Percentiles rank a stretch among this genome's conserved stretches.
phyloP scores from a whole-genome alignment of 2,888 invertebrate species.

The Lithophane semibrunnea region DNA sequence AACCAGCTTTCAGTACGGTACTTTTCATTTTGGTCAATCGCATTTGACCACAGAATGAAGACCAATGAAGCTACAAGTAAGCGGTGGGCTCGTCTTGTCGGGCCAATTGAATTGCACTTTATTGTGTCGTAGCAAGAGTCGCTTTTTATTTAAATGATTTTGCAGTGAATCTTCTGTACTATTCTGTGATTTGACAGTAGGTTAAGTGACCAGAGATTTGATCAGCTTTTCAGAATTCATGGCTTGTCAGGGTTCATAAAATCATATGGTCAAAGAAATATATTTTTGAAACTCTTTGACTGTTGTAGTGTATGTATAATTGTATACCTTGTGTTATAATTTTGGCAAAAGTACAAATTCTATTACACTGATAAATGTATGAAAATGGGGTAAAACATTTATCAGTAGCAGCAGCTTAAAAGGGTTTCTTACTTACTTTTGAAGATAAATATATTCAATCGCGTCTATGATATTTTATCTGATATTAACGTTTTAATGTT shows the following conservation, averaged over 20 bases:
- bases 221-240: not conserved
- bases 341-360: not conserved
- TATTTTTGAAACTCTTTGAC: not conserved
- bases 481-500: slow-evolving; percentile 12
- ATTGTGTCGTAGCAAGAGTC: no score
- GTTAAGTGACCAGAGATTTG: not conserved
- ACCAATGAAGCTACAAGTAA: no score
- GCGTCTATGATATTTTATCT: not conserved
- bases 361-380: not conserved
- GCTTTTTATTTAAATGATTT: no score
- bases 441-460: not conserved
- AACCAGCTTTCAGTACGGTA: not conserved
- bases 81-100: no score
- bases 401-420: not conserved
- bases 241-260: not conserved
- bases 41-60: no score
- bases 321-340: not conserved
- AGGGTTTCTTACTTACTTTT: not conserved
- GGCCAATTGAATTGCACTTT: no score
- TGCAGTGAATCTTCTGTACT: no score
- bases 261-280: not conserved
- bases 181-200: not conserved
- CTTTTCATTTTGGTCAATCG: no score
- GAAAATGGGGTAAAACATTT: not conserved
- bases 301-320: not conserved